These are phyloP conservation scores for Pimephales promelas DNA, from an alignment of 2,113 vertebrate species.

Conservation along the genomic window DNA sequence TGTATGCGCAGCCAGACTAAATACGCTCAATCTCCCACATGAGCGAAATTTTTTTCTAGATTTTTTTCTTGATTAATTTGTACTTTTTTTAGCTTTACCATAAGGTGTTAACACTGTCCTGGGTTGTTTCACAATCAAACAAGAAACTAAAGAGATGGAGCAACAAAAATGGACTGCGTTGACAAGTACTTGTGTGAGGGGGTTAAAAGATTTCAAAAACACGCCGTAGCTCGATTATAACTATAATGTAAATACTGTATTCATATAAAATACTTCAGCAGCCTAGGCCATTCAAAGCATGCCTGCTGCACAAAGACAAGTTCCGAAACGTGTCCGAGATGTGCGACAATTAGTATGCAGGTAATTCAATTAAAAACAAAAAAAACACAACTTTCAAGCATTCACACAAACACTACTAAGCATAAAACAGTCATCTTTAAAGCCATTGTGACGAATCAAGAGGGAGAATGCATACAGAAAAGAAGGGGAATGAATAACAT, in stretches of 20 bases:
- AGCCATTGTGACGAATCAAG: background rate
- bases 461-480: background rate
- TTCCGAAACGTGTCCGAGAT: background rate
- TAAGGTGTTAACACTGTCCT: background rate
- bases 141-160: background rate
- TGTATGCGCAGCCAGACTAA: background rate
- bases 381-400: slow-evolving; percentile 19
- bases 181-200: background rate
- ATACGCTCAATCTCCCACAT: background rate
- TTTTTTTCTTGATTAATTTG: too few species aligned
- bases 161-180: background rate
- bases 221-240: background rate
- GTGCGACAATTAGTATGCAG: background rate
- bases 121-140: background rate
- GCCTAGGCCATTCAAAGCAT: slow-evolving; percentile 20
- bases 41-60: background rate
- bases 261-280: slow-evolving; percentile 15
- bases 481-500: background rate
- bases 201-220: background rate
- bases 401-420: slow-evolving; percentile 1
- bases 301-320: background rate
- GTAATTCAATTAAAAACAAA: background rate
- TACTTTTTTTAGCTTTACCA: background rate
- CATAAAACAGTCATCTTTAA: slow-evolving; percentile 19
- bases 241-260: background rate